These are phyloP conservation scores for Jaculus jaculus DNA, from an alignment of 2,113 vertebrate genomes.

Conservation along the genomic window DNA sequence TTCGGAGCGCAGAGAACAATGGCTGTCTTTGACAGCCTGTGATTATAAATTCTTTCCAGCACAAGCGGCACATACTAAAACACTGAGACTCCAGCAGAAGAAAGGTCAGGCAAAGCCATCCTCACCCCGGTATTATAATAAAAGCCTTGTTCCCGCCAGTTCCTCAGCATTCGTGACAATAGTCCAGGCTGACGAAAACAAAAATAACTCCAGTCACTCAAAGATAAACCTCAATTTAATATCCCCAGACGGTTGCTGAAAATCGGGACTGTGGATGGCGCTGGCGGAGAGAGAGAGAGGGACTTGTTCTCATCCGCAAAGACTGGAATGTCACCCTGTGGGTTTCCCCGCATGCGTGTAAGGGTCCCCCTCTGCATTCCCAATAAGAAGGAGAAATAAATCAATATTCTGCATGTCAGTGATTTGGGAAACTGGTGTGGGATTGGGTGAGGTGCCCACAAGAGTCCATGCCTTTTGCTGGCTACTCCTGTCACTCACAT, in stretches of 20 bases:
- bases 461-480: background rate
- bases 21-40: conserved; percentile 89
- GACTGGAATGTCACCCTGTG: conserved; percentile 58
- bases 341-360: conserved; percentile 48
- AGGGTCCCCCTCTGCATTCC: conserved; percentile 4
- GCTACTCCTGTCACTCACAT: background rate
- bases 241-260: conserved; percentile 54
- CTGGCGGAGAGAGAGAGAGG: conserved; percentile 69
- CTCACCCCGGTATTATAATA: conserved; percentile 84
- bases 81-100: conserved; percentile 86
- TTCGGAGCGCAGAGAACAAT: conserved; percentile 88
- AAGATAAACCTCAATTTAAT: conserved; percentile 82
- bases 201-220: conserved; percentile 82
- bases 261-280: conserved; percentile 48
- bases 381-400: conserved; percentile 37
- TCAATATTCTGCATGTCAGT: background rate
- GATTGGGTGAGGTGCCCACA: background rate
- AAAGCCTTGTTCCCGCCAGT: conserved; percentile 84
- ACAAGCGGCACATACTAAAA: conserved; percentile 89
- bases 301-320: conserved; percentile 63
- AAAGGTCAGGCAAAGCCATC: conserved; percentile 89
- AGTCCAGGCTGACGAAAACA: conserved; percentile 77
- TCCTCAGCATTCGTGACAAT: conserved; percentile 83
- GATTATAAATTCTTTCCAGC: conserved; percentile 91
- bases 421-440: conserved; percentile 30